Percentiles rank a stretch among this genome's conserved stretches.
phyloP scores from a whole-genome alignment of 1,140 invertebrate species.

The Glossosoma conforme region DNA sequence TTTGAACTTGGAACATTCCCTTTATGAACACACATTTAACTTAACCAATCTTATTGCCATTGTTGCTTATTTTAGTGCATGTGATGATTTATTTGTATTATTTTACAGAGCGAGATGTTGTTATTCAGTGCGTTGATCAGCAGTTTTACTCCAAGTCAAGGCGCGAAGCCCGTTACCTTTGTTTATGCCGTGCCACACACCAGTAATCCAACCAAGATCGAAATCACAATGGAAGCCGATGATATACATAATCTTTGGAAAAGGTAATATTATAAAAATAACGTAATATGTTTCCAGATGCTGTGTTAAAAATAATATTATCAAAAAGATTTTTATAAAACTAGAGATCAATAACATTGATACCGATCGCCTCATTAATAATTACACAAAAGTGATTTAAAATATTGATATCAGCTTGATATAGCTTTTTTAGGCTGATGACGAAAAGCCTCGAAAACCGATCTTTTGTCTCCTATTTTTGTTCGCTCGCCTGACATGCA shows the following conservation, averaged over 20 bases:
- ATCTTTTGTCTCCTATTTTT: no score
- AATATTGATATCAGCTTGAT: no score
- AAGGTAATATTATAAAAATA: slow-evolving; percentile 9
- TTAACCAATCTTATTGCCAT: background rate
- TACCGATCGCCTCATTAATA: no score
- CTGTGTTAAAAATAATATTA: no score
- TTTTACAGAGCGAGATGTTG: slow-evolving; percentile 23
- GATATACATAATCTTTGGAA: slow-evolving; percentile 23
- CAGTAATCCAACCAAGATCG: slow-evolving; percentile 9
- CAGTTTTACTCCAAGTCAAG: slow-evolving; percentile 13
- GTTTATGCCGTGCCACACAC: slow-evolving; percentile 19
- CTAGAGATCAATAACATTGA: no score
- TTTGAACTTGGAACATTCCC: no score
- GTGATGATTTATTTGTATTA: background rate
- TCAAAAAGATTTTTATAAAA: no score
- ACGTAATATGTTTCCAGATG: background rate
- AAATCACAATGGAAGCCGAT: slow-evolving; percentile 19
- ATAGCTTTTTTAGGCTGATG: no score
- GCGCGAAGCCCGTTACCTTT: slow-evolving; percentile 13
- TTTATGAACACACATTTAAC: slow-evolving; percentile 1
- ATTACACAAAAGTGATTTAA: no score
- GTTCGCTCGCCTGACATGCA: no score
- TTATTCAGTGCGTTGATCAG: slow-evolving; percentile 24
- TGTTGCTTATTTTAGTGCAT: slow-evolving; percentile 17
- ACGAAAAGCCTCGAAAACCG: no score